A percentile compares a stretch with the other conserved stretches of the same genome.
phyloP scores from a whole-genome alignment of 1,140 invertebrate genomes.

The Diorhabda elongata region DNA sequence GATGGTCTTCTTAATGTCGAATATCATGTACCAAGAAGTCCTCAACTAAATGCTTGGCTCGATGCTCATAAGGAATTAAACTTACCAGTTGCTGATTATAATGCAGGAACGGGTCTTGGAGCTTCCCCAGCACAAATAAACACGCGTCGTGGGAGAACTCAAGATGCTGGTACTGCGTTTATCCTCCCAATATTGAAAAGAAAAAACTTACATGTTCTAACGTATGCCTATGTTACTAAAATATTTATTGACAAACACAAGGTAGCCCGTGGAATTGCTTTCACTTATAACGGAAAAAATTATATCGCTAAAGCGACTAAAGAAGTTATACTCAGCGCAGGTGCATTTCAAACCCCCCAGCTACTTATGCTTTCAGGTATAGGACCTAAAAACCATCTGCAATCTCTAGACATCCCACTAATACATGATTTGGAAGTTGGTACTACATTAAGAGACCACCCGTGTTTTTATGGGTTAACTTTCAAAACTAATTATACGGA shows the following conservation, averaged over 20 bases:
- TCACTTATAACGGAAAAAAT: conserved; percentile 43
- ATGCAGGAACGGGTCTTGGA: conserved; percentile 38
- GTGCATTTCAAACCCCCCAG: conserved; percentile 49
- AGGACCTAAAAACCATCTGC: conserved; percentile 51
- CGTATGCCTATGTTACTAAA: conserved; percentile 46
- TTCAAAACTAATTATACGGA: conserved; percentile 24
- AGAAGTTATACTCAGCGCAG: conserved; percentile 58
- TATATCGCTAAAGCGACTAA: conserved; percentile 47
- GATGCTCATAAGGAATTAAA: conserved; percentile 36
- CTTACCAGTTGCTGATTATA: conserved; percentile 24
- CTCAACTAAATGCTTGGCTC: conserved; percentile 4
- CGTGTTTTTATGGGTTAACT: conserved; percentile 72
- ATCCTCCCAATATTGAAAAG: conserved; percentile 51
- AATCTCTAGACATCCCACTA: conserved; percentile 43
- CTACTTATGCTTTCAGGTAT: conserved; percentile 59
- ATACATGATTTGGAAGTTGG: conserved; percentile 59
- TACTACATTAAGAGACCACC: conserved; percentile 81
- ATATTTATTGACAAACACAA: conserved; percentile 55
- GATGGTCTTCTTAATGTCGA: conserved; percentile 23
- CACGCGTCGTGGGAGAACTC: conserved; percentile 50
- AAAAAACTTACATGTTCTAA: conserved; percentile 53
- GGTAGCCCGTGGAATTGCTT: conserved; percentile 60
- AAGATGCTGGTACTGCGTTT: conserved; percentile 57
- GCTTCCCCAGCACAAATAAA: conserved; percentile 49
- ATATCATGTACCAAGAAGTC: conserved; percentile 3